A percentile compares a stretch with the other conserved stretches of the same genome.
Conservation (phyloP, 2,888 invertebrate species). For the Saturnia japonica region DNA sequence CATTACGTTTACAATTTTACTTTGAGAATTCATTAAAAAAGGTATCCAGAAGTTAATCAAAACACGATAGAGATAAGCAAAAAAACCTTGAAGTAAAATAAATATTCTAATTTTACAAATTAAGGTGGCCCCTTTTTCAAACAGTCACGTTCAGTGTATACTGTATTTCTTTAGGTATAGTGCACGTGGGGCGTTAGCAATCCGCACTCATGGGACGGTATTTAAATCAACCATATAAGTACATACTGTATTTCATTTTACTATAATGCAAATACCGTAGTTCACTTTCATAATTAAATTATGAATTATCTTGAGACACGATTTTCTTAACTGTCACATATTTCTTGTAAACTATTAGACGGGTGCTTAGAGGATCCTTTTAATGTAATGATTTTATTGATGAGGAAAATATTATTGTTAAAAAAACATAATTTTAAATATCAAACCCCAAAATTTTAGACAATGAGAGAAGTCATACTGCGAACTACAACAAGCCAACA, state of each 20-base stretch:
- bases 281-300: background rate
- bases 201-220: slow-evolving; percentile 75
- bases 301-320: background rate
- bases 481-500: background rate
- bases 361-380: background rate
- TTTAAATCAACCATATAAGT: slow-evolving; percentile 7
- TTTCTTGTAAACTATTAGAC: background rate
- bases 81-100: background rate
- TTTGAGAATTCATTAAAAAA: background rate
- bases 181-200: slow-evolving; percentile 61
- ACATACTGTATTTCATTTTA: background rate
- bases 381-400: background rate
- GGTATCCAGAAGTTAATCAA: background rate
- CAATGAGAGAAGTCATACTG: background rate
- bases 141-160: background rate
- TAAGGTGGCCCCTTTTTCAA: background rate
- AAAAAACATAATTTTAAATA: background rate
- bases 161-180: slow-evolving; percentile 38
- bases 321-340: too few relatives aligned
- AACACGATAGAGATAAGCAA: background rate
- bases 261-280: background rate
- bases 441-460: background rate
- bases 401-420: background rate
- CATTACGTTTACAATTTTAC: too few relatives aligned
- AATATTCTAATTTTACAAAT: background rate